phyloP scores from a whole-genome alignment of 2,113 vertebrate genomes.

The Bostrychus sinensis region DNA sequence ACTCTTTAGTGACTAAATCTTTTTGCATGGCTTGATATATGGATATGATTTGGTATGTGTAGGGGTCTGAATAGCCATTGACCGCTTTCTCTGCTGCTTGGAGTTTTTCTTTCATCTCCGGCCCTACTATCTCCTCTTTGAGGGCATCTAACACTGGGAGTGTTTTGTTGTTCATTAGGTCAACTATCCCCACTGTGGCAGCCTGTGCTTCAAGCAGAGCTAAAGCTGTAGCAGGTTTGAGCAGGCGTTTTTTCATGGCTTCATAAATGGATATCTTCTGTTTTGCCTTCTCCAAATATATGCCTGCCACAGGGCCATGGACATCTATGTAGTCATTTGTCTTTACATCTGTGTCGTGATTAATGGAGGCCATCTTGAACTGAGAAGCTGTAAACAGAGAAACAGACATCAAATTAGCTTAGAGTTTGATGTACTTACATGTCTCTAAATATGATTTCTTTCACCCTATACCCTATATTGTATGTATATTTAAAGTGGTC shows the following conservation, averaged over 20 bases:
- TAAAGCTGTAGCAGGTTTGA: conserved; percentile 87
- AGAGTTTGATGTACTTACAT: too few species aligned
- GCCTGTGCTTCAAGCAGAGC: conserved; percentile 93
- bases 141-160: conserved; percentile 87
- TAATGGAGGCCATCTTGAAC: conserved; percentile 52
- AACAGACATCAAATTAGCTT: conserved; percentile 7
- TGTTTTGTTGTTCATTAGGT: conserved; percentile 87
- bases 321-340: conserved; percentile 40
- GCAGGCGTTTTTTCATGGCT: conserved; percentile 91
- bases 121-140: conserved; percentile 86
- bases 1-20: conserved; percentile 88
- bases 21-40: conserved; percentile 96
- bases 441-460: too few species aligned
- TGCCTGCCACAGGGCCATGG: conserved; percentile 80
- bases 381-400: conserved; percentile 33
- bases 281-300: conserved; percentile 87
- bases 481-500: too few species aligned
- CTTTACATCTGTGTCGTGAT: conserved; percentile 18
- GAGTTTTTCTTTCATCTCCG: conserved; percentile 91
- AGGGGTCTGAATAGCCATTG: conserved; percentile 88
- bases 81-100: conserved; percentile 86
- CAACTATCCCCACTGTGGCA: conserved; percentile 87
- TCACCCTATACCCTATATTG: too few species aligned
- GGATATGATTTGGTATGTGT: conserved; percentile 87
- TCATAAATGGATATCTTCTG: conserved; percentile 89